Evolutionary conservation across 2,888 invertebrate genomes (phyloP), one percentile per base, ranked within the genome.

Genomic region (Conchocele bisecta): DNA sequence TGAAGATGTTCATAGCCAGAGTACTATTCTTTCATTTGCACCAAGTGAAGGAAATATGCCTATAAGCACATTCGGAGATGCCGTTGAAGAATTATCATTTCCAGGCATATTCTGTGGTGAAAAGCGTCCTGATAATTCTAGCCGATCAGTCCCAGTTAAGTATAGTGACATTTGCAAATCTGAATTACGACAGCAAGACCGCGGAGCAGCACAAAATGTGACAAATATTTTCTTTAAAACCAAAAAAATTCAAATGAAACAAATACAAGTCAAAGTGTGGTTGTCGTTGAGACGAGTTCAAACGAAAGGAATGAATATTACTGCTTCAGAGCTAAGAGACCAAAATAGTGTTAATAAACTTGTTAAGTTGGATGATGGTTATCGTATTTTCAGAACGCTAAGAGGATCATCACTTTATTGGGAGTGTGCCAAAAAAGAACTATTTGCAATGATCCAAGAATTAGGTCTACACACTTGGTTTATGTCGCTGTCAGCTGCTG

Each of bases 351-450:
- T 71, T 20, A 48, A 74, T 17, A 58, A 71, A 11, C 29, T 74
- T n/a, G 22, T 50, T 0, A 64, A 60, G 26, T 50, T 37, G 4
- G 67, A 77, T 74, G 74, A 79, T 28, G 76, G 79, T n/a, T 79
- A 51, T 29, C 46, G 50, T 54, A 60, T 79, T 13, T 42, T 79
- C 11, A 41, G 73, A 48, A 53, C 20, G 7, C 22, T 80, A 1
- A 29, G 82, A 58, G 61, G 70, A 0, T 66, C 75, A 1, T 83
- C 83, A 17, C 70, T 76, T 17, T 82, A 79, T 46, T 83, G 74
- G 75, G 68, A 79, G 31, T n/a, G 59, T 41, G 63, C 72, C 6
- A 76, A 78, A 58, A 48, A 41, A 22, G 66, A 57, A n/a, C 42
- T n/a, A n/a, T n/a, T n/a, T n/a, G n/a, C n/a, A n/a, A n/a, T n/a